These are phyloP conservation scores for Drosophila obscura DNA, from an alignment of 1,140 invertebrate species.

Conservation along the genomic window DNA sequence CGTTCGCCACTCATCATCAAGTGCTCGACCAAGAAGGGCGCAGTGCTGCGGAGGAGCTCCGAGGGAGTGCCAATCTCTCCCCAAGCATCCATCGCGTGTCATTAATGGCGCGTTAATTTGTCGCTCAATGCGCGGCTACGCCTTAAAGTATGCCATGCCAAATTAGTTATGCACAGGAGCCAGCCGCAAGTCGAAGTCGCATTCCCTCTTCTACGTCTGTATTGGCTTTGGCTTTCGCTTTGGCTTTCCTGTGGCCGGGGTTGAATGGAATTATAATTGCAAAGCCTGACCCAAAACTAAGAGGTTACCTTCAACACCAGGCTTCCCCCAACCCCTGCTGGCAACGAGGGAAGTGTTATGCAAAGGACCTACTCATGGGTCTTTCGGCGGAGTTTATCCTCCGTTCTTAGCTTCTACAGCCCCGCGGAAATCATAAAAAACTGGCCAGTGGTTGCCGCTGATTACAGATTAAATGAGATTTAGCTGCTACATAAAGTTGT, in stretches of 20 bases:
- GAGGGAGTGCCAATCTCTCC: neutral
- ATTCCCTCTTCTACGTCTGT: neutral
- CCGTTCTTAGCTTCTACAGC: no score
- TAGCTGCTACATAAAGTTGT: no score
- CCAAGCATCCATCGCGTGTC: constrained; percentile 46
- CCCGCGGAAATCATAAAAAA: no score
- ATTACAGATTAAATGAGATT: no score
- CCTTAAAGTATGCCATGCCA: constrained; percentile 72
- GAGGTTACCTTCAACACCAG: constrained; percentile 20
- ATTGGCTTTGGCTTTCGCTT: constrained; percentile 10
- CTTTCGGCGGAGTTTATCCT: neutral
- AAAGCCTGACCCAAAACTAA: constrained; percentile 55
- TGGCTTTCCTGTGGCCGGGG: constrained; percentile 13
- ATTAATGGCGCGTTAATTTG: constrained; percentile 77
- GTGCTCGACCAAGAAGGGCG: constrained; percentile 38
- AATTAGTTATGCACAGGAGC: constrained; percentile 65
- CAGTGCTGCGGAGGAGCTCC: neutral
- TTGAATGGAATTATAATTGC: constrained; percentile 62
- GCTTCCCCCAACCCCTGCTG: neutral
- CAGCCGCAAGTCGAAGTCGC: constrained; percentile 31
- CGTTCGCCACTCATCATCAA: constrained; percentile 13
- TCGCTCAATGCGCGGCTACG: constrained; percentile 64
- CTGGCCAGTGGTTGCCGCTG: no score
- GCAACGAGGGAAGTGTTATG: constrained; percentile 4
- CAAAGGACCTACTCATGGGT: neutral